Evolutionary conservation across 1,140 invertebrate genomes (phyloP), one percentile per base, ranked within the genome.

Genomic region (Eriocheir sinensis): DNA sequence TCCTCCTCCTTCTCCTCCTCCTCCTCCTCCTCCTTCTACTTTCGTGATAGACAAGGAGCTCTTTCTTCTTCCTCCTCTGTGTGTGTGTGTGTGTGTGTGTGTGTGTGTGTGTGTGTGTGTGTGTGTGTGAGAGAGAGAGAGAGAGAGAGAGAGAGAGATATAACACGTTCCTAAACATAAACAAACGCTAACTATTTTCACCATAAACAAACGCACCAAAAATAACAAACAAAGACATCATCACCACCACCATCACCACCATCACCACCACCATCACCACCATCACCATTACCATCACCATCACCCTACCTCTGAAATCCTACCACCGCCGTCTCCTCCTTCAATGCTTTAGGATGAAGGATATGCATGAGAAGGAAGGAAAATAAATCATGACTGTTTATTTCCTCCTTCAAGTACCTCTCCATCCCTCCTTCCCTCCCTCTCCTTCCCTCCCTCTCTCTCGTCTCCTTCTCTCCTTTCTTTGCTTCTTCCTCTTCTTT

Each of bases 141-240:
- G 40, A 44, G 88, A 89, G n/a, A 48, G 88, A 48, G 88, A 53
- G 88, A 89, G 88, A 89, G 88, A 89, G 88, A 32, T 30, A 88
- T 40, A 88, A n/a, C n/a, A n/a, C n/a, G n/a, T n/a, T n/a, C n/a
- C n/a, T n/a, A n/a, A n/a, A n/a, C n/a, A n/a, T n/a, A n/a, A n/a
- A n/a, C n/a, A n/a, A n/a, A n/a, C n/a, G n/a, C n/a, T n/a, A n/a
- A n/a, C n/a, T n/a, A n/a, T n/a, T n/a, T n/a, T n/a, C n/a, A n/a
- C n/a, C n/a, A n/a, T n/a, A n/a, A 60, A 60, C 2, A 60, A 60
- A 9, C 21, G 2, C 27, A 21, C 6, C 17, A 60, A 60, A 2
- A 60, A 27, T 2, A 60, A 60, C 53, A 60, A 60, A 8, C 8
- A 2, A 60, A 21, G 2, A 15, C 44, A 48, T 48, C 44, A 48